Evolutionary conservation across 2,113 vertebrate species (phyloP), one percentile per base, ranked within the genome.

Genomic region (Osmerus eperlanus): DNA sequence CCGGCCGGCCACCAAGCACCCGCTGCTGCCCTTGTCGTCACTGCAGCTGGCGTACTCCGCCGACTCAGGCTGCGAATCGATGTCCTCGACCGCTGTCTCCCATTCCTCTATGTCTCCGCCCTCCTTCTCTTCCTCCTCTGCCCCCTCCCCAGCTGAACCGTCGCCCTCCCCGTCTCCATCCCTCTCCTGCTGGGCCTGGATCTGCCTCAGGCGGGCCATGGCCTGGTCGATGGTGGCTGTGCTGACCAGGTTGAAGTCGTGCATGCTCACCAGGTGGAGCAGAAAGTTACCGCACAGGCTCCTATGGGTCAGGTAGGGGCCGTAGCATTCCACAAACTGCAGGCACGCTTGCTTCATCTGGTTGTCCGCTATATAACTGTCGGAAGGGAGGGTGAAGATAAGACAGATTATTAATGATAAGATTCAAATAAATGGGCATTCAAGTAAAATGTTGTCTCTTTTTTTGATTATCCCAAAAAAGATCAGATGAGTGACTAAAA

Each of bases 311-410:
- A 96, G 93, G 90, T 91, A 89, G 73, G 90, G 86, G 89, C 94
- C 94, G 61, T 91, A 95, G 76, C 93, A 93, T 84, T 95, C 94
- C 82, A 95, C 94, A 88, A 96, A 96, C 79, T 92, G 90, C 94
- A 95, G 93, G 88, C 94, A 95, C 80, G 94, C 94, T 68, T 95
- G 93, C 92, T 95, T 94, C 94, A 95, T 96, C 92, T 95, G 95
- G 94, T 95, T 96, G 94, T 96, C 94, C 85, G 95, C 95, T 90
- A 96, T 95, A 93, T 95, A 96, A 90, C 95, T 96, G 91, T 72
- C 62, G 72, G 75, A 12, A 19, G 18, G 52, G n/a, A 61, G 3
- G 16, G 2, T 28, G 3, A 19, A 56, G 21, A 47, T 2, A 2
- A 9, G 16, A 9, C 3, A 21, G 56, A 59, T 18, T 2, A 25